Evolutionary conservation across 2,113 vertebrate species (phyloP).

Genomic region (Takifugu bimaculatus): DNA sequence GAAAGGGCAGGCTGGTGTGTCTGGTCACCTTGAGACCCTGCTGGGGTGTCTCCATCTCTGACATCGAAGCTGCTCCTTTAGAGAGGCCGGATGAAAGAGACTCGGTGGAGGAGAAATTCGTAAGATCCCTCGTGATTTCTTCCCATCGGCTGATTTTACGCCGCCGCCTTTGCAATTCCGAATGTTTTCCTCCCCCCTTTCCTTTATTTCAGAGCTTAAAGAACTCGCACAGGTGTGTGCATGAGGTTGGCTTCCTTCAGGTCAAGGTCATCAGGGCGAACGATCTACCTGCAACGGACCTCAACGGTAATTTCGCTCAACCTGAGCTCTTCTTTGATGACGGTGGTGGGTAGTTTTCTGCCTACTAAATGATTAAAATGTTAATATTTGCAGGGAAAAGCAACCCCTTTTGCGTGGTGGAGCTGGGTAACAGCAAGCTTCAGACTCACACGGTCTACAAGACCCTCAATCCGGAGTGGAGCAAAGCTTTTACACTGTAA

Average conservation of each 20-base stretch:
- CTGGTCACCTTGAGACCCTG: conserved; percentile 80
- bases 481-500: conserved; percentile 93
- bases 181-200: background rate
- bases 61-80: conserved; percentile 80
- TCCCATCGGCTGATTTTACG: background rate
- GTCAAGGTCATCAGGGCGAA: conserved; percentile 90
- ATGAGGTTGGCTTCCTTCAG: conserved; percentile 91
- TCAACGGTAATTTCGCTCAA: conserved; percentile 79
- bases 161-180: background rate
- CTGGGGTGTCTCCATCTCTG: conserved; percentile 83
- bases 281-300: conserved; percentile 88
- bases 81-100: conserved; percentile 76
- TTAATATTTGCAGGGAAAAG: conserved; percentile 82
- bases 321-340: no score
- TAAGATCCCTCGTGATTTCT: conserved; percentile 59
- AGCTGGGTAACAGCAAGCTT: conserved; percentile 88
- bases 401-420: conserved; percentile 88
- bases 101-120: conserved; percentile 78
- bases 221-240: conserved; percentile 78
- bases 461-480: conserved; percentile 93
- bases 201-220: conserved; percentile 74
- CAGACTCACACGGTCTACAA: conserved; percentile 91
- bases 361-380: background rate
- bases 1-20: conserved; percentile 81
- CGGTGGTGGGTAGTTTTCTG: no score